Percentiles rank a stretch among this genome's conserved stretches.
Conservation (phyloP, 2,113 vertebrate species). For the Telmatochromis bifrenatus region DNA sequence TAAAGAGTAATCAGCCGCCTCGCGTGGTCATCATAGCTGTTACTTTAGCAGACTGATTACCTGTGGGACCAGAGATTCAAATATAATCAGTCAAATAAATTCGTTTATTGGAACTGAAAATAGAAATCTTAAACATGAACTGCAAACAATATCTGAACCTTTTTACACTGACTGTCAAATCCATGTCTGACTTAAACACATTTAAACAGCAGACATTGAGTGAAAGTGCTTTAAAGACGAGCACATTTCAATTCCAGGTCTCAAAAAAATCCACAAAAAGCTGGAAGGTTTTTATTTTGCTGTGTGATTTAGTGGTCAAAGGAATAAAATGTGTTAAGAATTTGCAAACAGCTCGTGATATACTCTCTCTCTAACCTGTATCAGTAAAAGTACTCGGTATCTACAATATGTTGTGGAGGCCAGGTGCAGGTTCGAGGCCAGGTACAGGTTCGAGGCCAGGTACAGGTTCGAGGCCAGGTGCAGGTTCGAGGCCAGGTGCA, state of each 20-base stretch:
- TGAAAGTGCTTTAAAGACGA: not conserved
- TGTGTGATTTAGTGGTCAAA: not conserved
- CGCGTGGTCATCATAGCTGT: not conserved
- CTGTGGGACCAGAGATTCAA: not conserved
- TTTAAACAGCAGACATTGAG: not conserved
- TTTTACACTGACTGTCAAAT: not conserved
- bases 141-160: not conserved
- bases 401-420: not conserved
- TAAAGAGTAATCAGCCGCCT: not conserved
- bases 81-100: not conserved
- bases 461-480: too few relatives aligned
- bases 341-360: not conserved
- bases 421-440: too few relatives aligned
- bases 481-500: too few relatives aligned
- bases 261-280: not conserved
- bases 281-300: not conserved
- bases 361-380: not conserved
- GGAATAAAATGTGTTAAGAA: not conserved
- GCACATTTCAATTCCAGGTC: not conserved
- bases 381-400: not conserved
- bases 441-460: too few relatives aligned
- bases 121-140: not conserved
- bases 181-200: not conserved
- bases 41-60: not conserved
- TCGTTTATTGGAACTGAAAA: not conserved